phyloP scores from a whole-genome alignment of 2,888 invertebrate genomes.

The Dione vanillae region DNA sequence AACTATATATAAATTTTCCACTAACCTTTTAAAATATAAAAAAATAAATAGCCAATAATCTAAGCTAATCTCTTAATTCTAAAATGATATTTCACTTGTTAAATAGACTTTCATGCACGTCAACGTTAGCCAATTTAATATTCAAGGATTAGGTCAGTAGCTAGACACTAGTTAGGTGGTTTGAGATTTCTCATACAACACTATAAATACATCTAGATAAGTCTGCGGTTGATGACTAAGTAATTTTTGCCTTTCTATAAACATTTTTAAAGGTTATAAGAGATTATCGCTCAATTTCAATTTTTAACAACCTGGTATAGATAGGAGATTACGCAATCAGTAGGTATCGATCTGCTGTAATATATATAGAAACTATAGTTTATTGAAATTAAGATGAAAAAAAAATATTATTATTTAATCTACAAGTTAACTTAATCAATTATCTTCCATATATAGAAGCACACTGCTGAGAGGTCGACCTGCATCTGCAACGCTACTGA shows the following conservation, averaged over 20 bases:
- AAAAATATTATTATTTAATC: conserved; percentile 8
- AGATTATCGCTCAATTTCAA: not conserved
- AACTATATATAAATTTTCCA: not conserved
- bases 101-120: conserved; percentile 53
- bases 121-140: conserved; percentile 59
- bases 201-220: conserved; percentile 63
- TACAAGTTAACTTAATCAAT: conserved; percentile 21
- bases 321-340: not conserved
- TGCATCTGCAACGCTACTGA: conserved; percentile 27
- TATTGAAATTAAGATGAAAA: not conserved
- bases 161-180: conserved; percentile 45
- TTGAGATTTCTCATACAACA: conserved; percentile 64
- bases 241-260: conserved; percentile 41
- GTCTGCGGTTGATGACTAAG: conserved; percentile 51
- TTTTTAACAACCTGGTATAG: conserved; percentile 4
- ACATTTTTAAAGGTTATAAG: conserved; percentile 18
- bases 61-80: conserved; percentile 8
- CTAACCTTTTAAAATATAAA: not conserved
- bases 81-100: conserved; percentile 14
- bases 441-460: conserved; percentile 20
- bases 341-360: too few species aligned
- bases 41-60: conserved; percentile 8
- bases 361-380: not conserved
- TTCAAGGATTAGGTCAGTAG: conserved; percentile 63
- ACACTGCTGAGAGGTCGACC: conserved; percentile 24